phyloP scores from a whole-genome alignment of 2,113 vertebrate species.

The Accipiter cooperii region DNA sequence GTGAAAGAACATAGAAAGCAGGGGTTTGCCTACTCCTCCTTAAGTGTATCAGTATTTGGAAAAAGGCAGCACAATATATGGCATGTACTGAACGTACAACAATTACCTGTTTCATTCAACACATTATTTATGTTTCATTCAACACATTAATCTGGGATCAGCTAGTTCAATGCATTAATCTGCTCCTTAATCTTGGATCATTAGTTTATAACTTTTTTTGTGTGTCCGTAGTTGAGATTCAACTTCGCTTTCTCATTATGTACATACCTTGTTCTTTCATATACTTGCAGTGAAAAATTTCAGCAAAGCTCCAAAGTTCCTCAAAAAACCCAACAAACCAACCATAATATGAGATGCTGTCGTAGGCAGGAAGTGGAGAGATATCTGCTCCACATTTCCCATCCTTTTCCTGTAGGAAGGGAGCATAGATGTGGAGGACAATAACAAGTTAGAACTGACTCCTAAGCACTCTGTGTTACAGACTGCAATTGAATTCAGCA shows the following conservation, averaged over 20 bases:
- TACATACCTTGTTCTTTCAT: background rate
- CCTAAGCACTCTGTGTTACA: background rate
- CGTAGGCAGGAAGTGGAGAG: background rate
- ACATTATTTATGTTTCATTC: background rate
- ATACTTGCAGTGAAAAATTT: background rate
- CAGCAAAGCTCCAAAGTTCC: background rate
- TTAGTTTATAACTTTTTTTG: background rate
- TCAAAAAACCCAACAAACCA: background rate
- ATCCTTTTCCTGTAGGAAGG: background rate
- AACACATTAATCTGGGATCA: background rate
- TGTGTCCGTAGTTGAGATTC: background rate
- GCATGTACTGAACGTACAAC: background rate
- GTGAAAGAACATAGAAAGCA: background rate
- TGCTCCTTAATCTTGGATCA: background rate
- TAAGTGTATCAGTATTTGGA: background rate
- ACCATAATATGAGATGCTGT: fast-evolving
- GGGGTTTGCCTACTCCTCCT: background rate
- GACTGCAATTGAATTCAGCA: background rate
- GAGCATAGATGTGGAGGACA: background rate
- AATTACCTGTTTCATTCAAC: background rate
- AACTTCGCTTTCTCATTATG: background rate
- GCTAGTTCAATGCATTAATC: background rate
- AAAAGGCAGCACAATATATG: background rate
- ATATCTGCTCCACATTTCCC: background rate
- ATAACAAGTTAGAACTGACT: background rate